Percentiles rank a stretch among this genome's conserved stretches.
Conservation (phyloP, 2,888 invertebrate genomes). For the Caenorhabditis angaria region DNA sequence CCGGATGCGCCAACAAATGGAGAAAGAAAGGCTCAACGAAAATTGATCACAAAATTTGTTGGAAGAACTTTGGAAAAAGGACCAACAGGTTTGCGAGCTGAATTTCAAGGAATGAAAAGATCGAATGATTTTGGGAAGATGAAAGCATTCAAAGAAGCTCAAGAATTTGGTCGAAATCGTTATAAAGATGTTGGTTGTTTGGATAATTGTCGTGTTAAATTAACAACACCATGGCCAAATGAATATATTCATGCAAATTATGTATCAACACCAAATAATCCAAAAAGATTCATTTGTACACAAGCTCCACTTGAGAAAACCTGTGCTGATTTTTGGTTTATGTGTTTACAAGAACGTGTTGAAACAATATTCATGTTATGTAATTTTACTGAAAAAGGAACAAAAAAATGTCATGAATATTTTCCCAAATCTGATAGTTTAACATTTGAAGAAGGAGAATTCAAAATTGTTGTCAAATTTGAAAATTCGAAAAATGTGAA, state of each 20-base stretch:
- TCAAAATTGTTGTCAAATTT: conserved; percentile 29
- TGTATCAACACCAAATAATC: conserved; percentile 38
- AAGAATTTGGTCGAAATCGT: conserved; percentile 37
- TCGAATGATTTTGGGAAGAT: conserved; percentile 39
- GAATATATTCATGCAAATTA: conserved; percentile 57
- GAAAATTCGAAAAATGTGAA: conserved; percentile 20
- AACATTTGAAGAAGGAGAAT: conserved; percentile 31
- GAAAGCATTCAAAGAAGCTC: conserved; percentile 40
- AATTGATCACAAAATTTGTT: conserved; percentile 38
- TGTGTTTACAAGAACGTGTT: conserved; percentile 45
- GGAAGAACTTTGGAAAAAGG: conserved; percentile 37
- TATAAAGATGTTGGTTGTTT: conserved; percentile 53
- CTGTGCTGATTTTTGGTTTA: conserved; percentile 50
- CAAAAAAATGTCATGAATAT: too few species aligned
- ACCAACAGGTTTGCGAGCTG: conserved; percentile 33
- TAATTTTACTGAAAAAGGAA: conserved; percentile 50
- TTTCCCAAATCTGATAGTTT: conserved; percentile 26
- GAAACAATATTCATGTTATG: conserved; percentile 51
- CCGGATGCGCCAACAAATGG: neutral
- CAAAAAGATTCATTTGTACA: conserved; percentile 52
- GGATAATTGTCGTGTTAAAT: conserved; percentile 43
- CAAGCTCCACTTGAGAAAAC: conserved; percentile 53
- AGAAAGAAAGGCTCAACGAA: neutral
- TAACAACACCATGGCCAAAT: conserved; percentile 28
- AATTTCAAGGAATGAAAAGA: conserved; percentile 44